A percentile compares a stretch with the other conserved stretches of the same genome.
phyloP scores from a whole-genome alignment of 2,797 vertebrate species.

The Pangasius krempfi region DNA sequence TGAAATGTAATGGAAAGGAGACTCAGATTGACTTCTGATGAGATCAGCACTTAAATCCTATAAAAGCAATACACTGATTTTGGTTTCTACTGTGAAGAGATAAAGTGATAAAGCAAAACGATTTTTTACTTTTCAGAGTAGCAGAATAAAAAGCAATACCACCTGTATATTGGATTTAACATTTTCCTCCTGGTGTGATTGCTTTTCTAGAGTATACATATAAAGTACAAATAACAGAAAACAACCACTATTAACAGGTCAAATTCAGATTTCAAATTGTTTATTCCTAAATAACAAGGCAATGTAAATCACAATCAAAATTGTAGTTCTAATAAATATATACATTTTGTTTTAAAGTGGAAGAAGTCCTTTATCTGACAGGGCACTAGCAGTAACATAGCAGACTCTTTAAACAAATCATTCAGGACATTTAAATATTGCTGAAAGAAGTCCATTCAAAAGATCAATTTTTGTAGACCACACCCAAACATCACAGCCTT shows the following conservation, averaged over 20 bases:
- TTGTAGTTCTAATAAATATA: neutral
- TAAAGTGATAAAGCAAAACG: neutral
- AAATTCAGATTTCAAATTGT: neutral
- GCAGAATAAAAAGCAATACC: neutral
- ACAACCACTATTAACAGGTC: neutral
- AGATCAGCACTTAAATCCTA: neutral
- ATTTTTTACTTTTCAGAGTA: neutral
- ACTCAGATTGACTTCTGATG: neutral
- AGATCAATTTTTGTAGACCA: neutral
- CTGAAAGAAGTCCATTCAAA: neutral
- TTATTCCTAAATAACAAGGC: neutral
- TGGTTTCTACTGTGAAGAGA: neutral
- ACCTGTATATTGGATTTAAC: neutral
- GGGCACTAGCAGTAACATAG: neutral
- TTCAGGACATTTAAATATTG: neutral
- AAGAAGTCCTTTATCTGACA: neutral
- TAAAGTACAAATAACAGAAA: neutral
- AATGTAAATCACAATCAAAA: neutral
- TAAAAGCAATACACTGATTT: neutral
- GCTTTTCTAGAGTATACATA: neutral
- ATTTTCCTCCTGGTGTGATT: neutral
- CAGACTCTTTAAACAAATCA: neutral
- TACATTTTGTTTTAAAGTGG: neutral
- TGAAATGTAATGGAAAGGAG: neutral
- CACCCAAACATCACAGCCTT: neutral